phyloP scores from a whole-genome alignment of 2,888 invertebrate species.

The Drosophila emarginata region DNA sequence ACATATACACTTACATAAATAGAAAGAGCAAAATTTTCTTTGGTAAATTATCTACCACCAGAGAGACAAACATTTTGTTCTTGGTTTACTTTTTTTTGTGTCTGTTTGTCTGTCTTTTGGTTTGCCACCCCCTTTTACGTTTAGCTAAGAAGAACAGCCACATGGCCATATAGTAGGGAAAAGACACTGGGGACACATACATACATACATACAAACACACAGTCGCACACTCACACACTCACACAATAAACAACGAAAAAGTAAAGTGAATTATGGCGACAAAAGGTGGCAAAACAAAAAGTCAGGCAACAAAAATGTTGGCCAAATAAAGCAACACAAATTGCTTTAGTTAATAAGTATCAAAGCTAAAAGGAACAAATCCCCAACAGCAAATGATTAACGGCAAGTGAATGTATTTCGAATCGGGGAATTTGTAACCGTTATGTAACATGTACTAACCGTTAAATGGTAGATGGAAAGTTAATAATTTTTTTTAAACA shows the following conservation, averaged over 20 bases:
- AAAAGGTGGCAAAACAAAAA: conserved; percentile 24
- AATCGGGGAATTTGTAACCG: background rate
- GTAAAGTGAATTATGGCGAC: conserved; percentile 53
- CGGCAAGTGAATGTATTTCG: background rate
- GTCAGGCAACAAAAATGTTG: conserved; percentile 23
- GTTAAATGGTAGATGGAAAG: background rate
- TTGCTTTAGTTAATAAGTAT: conserved; percentile 46
- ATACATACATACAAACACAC: conserved; percentile 27
- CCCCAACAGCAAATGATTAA: conserved; percentile 17
- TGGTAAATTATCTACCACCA: conserved; percentile 48
- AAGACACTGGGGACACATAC: conserved; percentile 43
- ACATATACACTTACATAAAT: conserved; percentile 3
- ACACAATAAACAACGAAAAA: conserved; percentile 29
- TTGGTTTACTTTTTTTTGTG: background rate
- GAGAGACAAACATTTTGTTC: conserved; percentile 40
- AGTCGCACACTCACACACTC: conserved; percentile 20
- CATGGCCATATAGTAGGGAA: conserved; percentile 52
- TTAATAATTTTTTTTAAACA: no score
- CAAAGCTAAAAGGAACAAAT: conserved; percentile 2
- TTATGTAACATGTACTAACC: background rate
- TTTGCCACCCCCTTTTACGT: conserved; percentile 16
- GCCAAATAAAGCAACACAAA: conserved; percentile 57
- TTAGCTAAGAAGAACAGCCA: conserved; percentile 33
- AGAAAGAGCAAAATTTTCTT: conserved; percentile 37
- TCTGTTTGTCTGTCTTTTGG: background rate